Percentiles rank a stretch among this genome's conserved stretches.
These are phyloP conservation scores for Temnothorax curvispinosus DNA, from an alignment of 1,140 invertebrate genomes.

Conservation along the genomic window DNA sequence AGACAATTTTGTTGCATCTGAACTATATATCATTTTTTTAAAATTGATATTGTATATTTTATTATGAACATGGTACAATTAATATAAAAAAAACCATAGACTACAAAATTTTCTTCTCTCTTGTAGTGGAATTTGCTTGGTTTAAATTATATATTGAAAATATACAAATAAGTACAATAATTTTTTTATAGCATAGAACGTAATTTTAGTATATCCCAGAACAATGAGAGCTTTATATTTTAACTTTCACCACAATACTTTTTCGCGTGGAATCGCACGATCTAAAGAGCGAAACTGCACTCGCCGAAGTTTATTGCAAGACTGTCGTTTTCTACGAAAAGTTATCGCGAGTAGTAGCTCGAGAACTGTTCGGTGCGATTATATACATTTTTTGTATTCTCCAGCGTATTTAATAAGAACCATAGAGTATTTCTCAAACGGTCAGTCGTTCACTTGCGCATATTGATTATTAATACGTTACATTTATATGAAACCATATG, in stretches of 20 bases:
- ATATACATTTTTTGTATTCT: background rate
- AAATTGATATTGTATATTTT: too few relatives aligned
- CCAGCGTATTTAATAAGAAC: background rate
- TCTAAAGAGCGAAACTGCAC: background rate
- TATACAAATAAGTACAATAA: too few relatives aligned
- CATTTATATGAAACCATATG: background rate
- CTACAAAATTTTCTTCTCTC: too few relatives aligned
- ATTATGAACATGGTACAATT: too few relatives aligned
- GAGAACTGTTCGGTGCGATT: background rate
- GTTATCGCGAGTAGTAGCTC: background rate
- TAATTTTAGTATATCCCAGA: background rate
- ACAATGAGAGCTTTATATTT: background rate
- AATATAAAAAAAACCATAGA: too few relatives aligned
- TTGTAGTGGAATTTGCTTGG: too few relatives aligned
- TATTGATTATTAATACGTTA: background rate
- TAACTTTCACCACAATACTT: background rate
- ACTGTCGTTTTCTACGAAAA: background rate
- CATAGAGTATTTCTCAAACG: background rate
- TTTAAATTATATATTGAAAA: too few relatives aligned
- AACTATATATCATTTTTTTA: too few relatives aligned
- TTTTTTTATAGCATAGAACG: too few relatives aligned
- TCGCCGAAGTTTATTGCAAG: background rate
- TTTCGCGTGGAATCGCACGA: background rate
- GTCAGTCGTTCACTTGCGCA: background rate
- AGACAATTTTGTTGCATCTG: too few relatives aligned